Percentiles rank a stretch among this genome's conserved stretches.
Evolutionary conservation across 2,888 invertebrate species (phyloP).

Genomic region (Boloria selene): DNA sequence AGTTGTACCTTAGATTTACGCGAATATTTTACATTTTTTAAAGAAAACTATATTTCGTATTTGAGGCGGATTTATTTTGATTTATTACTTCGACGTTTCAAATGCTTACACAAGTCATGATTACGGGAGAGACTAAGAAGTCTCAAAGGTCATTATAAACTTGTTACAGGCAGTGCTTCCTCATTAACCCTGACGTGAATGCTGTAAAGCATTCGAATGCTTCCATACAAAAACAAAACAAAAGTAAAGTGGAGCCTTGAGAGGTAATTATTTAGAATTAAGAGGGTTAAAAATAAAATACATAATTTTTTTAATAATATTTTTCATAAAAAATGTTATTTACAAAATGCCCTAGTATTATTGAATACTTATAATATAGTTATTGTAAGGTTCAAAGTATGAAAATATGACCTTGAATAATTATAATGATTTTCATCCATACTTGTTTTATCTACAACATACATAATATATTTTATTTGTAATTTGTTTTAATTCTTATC

Average conservation of each 20-base stretch:
- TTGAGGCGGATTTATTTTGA: no score
- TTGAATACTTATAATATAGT: slow-evolving; percentile 6
- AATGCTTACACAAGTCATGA: no score
- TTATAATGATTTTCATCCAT: background rate
- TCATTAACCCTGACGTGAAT: no score
- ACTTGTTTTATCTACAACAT: slow-evolving; percentile 10
- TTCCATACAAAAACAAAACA: no score
- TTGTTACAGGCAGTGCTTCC: background rate
- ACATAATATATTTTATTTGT: slow-evolving; percentile 11
- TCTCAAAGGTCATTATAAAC: no score
- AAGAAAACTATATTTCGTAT: no score
- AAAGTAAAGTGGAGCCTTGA: no score
- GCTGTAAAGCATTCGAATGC: no score
- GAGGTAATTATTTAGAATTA: background rate
- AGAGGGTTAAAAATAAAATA: slow-evolving; percentile 8
- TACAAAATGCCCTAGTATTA: slow-evolving; percentile 39
- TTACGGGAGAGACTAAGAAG: no score
- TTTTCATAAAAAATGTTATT: slow-evolving; percentile 37
- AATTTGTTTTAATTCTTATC: slow-evolving; percentile 10
- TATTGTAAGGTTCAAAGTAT: background rate
- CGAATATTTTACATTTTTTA: no score
- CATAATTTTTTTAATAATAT: slow-evolving; percentile 27
- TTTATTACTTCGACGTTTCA: no score
- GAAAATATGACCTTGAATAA: background rate
- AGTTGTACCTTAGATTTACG: no score